Evolutionary conservation across 2,888 invertebrate genomes (phyloP), one percentile per base, ranked within the genome.

Genomic region (Parochlus steinenii): DNA sequence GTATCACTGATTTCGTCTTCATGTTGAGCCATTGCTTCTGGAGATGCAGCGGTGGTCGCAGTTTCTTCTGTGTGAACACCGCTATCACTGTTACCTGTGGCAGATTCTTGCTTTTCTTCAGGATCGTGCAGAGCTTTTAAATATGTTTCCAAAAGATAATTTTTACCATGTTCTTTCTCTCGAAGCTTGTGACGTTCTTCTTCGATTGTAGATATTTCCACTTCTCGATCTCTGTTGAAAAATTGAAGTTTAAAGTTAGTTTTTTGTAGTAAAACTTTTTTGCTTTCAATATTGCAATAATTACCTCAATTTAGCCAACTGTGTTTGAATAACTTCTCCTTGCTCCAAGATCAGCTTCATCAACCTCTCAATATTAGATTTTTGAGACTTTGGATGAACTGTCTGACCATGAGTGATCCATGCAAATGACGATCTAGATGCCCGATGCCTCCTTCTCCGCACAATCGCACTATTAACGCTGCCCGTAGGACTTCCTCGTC

Each of bases 121-220:
- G 58, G 58, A 45, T 63, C 64, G 20, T 65, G 58, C 18, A 64
- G 46, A n/a, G 65, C 65, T 44, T 65, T 66, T 27, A 82, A 63
- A 51, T 82, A 82, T 2, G 81, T 75, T 53, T 81, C 79, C 11
- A 81, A 61, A 31, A 82, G 64, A 52, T 82, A 82, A 55, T 82
- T 81, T 41, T 77, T 77, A 12, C 81, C 81, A 49, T 79, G 70
- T 47, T 77, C 75, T 43, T 74, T 69, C 56, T 77, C 73, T 31
- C 80, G 62, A 28, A 65, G 69, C 43, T 71, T 69, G 55, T 82
- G 81, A 18, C 78, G 74, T 49, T 78, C 75, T 49, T 78, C 76
- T 61, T 81, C 81, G 45, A 80, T 67, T 48, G 70, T 70, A 42
- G 77, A 76, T 46, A 86, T 85, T 48, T 81, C 69, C 47, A 74